Percentiles rank a stretch among this genome's conserved stretches.
Evolutionary conservation across 2,113 vertebrate species (phyloP).

Genomic region (Podarcis muralis): DNA sequence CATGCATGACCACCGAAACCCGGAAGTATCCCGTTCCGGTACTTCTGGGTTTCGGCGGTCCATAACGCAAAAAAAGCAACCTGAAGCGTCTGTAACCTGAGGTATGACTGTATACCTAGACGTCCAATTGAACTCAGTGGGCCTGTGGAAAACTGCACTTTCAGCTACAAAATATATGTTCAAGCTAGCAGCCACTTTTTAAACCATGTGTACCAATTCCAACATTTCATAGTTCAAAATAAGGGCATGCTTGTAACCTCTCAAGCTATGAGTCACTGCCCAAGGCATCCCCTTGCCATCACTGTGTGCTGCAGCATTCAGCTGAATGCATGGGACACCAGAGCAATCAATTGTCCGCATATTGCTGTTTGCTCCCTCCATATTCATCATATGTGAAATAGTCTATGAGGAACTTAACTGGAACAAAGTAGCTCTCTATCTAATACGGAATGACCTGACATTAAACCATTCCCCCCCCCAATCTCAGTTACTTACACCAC

Average conservation of each 20-base stretch:
- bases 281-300: not conserved
- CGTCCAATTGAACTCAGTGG: no score
- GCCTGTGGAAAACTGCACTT: no score
- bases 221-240: not conserved
- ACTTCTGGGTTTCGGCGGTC: no score
- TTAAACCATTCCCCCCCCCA: not conserved
- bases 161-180: accelerated
- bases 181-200: not conserved
- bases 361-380: not conserved
- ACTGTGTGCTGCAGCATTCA: not conserved
- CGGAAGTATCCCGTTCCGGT: no score
- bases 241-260: not conserved
- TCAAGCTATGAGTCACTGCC: not conserved
- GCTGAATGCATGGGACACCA: no score
- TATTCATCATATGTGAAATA: not conserved
- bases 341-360: not conserved
- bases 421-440: not conserved
- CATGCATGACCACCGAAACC: no score
- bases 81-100: no score
- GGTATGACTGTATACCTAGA: no score
- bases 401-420: not conserved
- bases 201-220: not conserved
- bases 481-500: not conserved
- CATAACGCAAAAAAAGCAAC: no score
- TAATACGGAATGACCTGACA: not conserved